Evolutionary conservation across 2,113 vertebrate genomes (phyloP).

Genomic region (Festucalex cinctus): DNA sequence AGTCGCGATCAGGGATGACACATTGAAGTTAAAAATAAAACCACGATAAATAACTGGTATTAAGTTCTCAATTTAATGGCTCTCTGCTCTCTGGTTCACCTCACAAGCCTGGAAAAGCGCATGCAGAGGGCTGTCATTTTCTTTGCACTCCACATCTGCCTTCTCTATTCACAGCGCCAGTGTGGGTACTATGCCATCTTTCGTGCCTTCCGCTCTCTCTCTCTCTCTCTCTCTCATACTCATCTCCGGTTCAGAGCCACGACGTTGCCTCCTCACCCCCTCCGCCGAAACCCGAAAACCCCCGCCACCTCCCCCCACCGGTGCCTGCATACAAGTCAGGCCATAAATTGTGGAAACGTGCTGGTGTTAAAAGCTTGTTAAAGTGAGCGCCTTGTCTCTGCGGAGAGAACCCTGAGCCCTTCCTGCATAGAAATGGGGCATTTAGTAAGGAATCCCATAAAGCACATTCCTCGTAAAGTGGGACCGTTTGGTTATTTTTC

Average conservation of each 20-base stretch:
- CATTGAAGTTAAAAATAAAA: not conserved
- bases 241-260: constrained; percentile 24
- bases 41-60: not conserved
- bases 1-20: not conserved
- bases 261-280: constrained; percentile 5
- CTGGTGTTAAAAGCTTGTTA: constrained; percentile 63
- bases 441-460: constrained; percentile 62
- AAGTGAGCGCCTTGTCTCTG: constrained; percentile 44
- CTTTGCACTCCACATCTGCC: constrained; percentile 35
- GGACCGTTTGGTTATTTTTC: constrained; percentile 55
- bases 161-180: constrained; percentile 26
- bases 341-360: constrained; percentile 61
- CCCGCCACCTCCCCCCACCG: not conserved
- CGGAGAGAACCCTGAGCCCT: constrained; percentile 32
- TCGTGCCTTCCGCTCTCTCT: constrained; percentile 17
- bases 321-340: constrained; percentile 41
- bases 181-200: constrained; percentile 28
- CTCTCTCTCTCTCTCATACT: constrained; percentile 30
- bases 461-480: constrained; percentile 66
- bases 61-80: not conserved
- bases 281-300: not conserved
- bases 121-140: constrained; percentile 45
- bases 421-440: constrained; percentile 39
- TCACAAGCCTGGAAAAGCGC: constrained; percentile 27
- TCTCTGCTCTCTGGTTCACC: constrained; percentile 19